These are phyloP conservation scores for Electrona antarctica DNA, from an alignment of 2,113 vertebrate species.

Conservation along the genomic window DNA sequence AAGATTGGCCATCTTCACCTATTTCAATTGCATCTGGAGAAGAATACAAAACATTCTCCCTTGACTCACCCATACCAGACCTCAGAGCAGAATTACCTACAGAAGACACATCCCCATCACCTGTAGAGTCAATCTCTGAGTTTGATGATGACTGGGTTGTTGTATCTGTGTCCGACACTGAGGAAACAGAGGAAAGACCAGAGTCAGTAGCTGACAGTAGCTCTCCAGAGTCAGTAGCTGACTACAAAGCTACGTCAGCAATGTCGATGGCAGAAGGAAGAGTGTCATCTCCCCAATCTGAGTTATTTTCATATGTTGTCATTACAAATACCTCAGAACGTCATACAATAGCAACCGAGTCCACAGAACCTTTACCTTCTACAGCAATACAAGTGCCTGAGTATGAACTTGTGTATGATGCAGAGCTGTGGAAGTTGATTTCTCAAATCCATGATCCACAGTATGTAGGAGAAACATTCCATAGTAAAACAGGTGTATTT, in stretches of 20 bases:
- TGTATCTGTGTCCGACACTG: constrained; percentile 32
- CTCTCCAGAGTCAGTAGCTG: background rate
- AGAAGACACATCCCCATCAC: constrained; percentile 12
- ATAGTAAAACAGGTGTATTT: constrained; percentile 53
- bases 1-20: constrained; percentile 30
- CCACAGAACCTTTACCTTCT: background rate
- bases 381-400: constrained; percentile 37
- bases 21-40: constrained; percentile 25
- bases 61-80: constrained; percentile 42
- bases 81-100: constrained; percentile 15
- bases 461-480: constrained; percentile 65
- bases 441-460: constrained; percentile 72
- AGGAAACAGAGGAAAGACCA: background rate
- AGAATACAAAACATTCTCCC: constrained; percentile 27
- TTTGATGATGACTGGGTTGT: constrained; percentile 42
- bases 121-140: constrained; percentile 1
- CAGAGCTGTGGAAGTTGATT: constrained; percentile 63
- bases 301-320: background rate
- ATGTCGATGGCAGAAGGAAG: background rate
- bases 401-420: constrained; percentile 55
- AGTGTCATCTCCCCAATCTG: constrained; percentile 7
- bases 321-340: too few species aligned
- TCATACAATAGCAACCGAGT: too few species aligned
- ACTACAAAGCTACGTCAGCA: too few species aligned
- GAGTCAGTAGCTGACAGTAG: background rate